Evolutionary conservation across 1,140 invertebrate species (phyloP), one percentile per base, ranked within the genome.

Genomic region (Pissodes strobi): DNA sequence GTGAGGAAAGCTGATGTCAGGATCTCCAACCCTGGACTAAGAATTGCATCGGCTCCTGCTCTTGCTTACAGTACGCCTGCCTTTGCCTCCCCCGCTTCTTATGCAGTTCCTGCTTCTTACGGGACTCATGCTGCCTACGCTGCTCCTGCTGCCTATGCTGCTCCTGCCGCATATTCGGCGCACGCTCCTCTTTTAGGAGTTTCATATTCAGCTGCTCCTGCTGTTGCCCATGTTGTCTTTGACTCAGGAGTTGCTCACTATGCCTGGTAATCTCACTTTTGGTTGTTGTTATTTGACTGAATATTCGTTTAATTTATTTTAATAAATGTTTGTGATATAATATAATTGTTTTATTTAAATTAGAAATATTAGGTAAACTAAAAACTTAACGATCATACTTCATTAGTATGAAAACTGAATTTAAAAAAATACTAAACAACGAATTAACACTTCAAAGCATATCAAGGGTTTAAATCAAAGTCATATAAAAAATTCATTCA

Each of bases 151-250:
- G 25, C 67, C 6, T 70, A 68, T 9, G 68, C 69, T 2, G 69
- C 85, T 1, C 84, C 85, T n/a, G n/a, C 38, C 4, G 86, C 86
- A 2, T 83, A 85, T 1, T 82, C 83, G 12, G 86, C 73, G 9
- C 66, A 49, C 13, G 61, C 53, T 10, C 61, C 68, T 21, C 51
- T 65, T 43, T 41, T 79, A 19, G 78, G 76, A 22, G 74, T 78
- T 12, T 72, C 74, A 46, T 79, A 87, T 73, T 87, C 85, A 1
- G 85, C 86, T 17, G 86, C 87, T 2, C 84, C 86, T 2, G 84
- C 85, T 13, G 87, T 88, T 0, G 85, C 86, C 10, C 86, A 87
- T 75, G 85, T 88, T 82, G 82, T 80, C 25, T 88, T 85, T 69
- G 69, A 71, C 72, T 85, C 84, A 56, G 84, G 83, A 56, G 76